A percentile compares a stretch with the other conserved stretches of the same genome.
Conservation (phyloP, 2,797 vertebrate genomes). For the Muscicapa comitata region DNA sequence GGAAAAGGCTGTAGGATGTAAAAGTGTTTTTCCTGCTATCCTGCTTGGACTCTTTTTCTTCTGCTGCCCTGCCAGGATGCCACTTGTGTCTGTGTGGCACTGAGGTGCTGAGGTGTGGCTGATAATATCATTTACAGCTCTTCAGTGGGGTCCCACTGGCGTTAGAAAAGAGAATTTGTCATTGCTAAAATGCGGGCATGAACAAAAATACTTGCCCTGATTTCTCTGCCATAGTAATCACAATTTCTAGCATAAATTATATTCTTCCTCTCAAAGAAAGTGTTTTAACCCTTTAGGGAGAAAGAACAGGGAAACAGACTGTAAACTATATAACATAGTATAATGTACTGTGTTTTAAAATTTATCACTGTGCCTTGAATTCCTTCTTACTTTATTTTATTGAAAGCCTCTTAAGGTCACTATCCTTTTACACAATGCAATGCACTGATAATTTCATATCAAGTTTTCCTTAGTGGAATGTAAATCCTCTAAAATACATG, state of each 20-base stretch:
- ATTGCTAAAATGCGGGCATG: background rate
- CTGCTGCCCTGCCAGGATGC: background rate
- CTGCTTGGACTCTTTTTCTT: background rate
- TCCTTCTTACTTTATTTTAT: background rate
- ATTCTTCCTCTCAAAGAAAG: background rate
- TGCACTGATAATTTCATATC: background rate
- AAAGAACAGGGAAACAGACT: background rate
- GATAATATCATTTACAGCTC: background rate
- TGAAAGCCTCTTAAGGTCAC: background rate
- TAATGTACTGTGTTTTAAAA: background rate
- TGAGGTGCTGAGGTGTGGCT: background rate
- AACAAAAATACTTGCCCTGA: conserved; percentile 43
- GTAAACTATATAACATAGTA: background rate
- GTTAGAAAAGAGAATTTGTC: background rate
- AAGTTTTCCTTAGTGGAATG: background rate
- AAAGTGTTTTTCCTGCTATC: background rate
- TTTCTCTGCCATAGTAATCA: background rate
- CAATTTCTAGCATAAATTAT: background rate
- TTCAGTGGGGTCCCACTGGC: background rate
- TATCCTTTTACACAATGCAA: background rate
- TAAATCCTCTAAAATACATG: background rate
- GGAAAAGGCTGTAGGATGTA: background rate
- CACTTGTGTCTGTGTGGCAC: background rate
- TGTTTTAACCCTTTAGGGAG: background rate
- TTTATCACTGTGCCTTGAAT: background rate